phyloP scores from a whole-genome alignment of 2,113 vertebrate genomes.

The Nannospalax galili region DNA sequence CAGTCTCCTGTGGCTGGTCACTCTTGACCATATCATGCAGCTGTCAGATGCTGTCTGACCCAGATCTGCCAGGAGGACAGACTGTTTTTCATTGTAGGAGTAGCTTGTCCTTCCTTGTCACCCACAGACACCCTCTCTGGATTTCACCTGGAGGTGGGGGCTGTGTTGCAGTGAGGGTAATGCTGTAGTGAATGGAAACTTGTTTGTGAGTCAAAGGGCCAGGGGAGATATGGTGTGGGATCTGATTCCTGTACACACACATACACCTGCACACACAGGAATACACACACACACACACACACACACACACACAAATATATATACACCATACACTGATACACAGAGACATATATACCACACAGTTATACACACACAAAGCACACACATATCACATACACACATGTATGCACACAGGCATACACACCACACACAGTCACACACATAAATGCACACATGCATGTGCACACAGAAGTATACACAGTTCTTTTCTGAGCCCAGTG shows the following conservation, averaged over 20 bases:
- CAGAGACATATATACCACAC: neutral
- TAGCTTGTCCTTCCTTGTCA: neutral
- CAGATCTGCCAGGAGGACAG: constrained; percentile 29
- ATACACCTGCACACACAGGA: accelerated
- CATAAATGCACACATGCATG: neutral
- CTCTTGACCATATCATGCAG: neutral
- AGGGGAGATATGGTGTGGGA: neutral
- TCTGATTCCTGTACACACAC: neutral
- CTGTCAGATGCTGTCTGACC: neutral
- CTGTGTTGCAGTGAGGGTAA: neutral
- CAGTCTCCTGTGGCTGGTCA: neutral
- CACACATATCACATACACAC: neutral
- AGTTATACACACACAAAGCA: neutral
- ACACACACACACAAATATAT: neutral
- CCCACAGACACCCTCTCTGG: neutral
- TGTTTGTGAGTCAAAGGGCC: neutral
- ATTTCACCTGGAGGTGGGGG: neutral
- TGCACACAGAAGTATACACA: neutral
- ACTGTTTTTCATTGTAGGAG: neutral
- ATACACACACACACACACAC: neutral
- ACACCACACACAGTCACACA: neutral
- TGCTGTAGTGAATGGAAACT: neutral
- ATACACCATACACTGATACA: neutral
- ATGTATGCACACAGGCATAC: neutral
- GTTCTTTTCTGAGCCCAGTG: neutral